A percentile compares a stretch with the other conserved stretches of the same genome.
Evolutionary conservation across 1,140 invertebrate species (phyloP).

Genomic region (Leptinotarsa defecta): DNA sequence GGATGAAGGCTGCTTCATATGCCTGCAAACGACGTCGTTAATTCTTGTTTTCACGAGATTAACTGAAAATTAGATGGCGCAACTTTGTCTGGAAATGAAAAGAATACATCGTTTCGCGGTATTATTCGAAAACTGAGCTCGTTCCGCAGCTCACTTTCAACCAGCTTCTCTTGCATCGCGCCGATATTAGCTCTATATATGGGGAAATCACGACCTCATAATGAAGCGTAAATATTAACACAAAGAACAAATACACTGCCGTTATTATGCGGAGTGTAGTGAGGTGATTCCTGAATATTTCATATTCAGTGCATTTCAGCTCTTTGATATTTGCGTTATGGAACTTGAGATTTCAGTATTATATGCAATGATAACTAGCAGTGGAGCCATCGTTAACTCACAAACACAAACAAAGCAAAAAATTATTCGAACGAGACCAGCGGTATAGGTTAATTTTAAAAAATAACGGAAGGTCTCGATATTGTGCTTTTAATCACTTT

Average conservation of each 20-base stretch:
- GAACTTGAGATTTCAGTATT: neutral
- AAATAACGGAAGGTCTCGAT: too few relatives aligned
- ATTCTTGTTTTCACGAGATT: slow-evolving; percentile 57
- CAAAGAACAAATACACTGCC: slow-evolving; percentile 44
- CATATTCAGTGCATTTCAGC: slow-evolving; percentile 14
- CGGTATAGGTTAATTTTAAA: too few relatives aligned
- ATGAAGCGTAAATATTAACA: slow-evolving; percentile 52
- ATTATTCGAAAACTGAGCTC: slow-evolving; percentile 53
- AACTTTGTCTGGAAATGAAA: slow-evolving; percentile 55
- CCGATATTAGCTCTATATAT: slow-evolving; percentile 45
- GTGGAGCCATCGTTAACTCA: too few relatives aligned
- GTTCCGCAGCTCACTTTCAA: slow-evolving; percentile 33
- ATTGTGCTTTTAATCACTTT: too few relatives aligned
- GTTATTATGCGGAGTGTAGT: slow-evolving; percentile 29
- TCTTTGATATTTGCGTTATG: neutral
- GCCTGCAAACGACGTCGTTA: slow-evolving; percentile 56
- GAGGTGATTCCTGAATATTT: slow-evolving; percentile 42
- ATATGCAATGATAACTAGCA: too few relatives aligned
- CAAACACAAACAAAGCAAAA: too few relatives aligned
- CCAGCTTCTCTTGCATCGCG: slow-evolving; percentile 33
- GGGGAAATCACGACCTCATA: slow-evolving; percentile 41
- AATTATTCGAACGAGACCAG: too few relatives aligned
- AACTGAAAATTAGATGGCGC: slow-evolving; percentile 57
- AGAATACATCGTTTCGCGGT: slow-evolving; percentile 52
- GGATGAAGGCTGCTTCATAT: slow-evolving; percentile 51